phyloP scores from a whole-genome alignment of 2,797 vertebrate genomes.

The Hozukius guyotensis region DNA sequence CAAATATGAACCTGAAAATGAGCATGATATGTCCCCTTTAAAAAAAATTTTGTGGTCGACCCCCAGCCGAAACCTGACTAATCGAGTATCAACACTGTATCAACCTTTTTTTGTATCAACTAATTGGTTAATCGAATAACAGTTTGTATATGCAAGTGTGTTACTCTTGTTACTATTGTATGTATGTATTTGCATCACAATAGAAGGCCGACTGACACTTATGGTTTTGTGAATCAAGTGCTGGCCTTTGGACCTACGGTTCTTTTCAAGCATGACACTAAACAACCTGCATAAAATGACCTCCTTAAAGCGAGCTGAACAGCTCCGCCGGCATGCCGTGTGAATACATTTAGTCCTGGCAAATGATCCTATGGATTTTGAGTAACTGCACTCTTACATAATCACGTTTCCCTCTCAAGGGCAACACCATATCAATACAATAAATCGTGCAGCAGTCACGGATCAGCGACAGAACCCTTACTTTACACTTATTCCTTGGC shows the following conservation, averaged over 20 bases:
- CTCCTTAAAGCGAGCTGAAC: background rate
- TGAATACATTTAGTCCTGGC: constrained; percentile 38
- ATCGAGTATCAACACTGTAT: background rate
- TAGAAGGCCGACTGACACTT: constrained; percentile 23
- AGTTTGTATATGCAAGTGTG: background rate
- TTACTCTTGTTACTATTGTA: background rate
- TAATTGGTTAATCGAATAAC: background rate
- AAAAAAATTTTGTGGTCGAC: background rate
- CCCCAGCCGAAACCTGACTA: background rate
- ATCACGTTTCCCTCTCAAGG: constrained; percentile 47
- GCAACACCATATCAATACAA: constrained; percentile 62
- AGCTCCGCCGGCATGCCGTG: background rate
- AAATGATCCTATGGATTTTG: constrained; percentile 55
- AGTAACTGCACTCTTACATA: constrained; percentile 55
- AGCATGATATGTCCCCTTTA: too few relatives aligned
- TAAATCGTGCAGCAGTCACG: constrained; percentile 44
- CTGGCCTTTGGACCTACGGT: background rate
- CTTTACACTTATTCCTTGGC: constrained; percentile 22
- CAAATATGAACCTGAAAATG: too few relatives aligned
- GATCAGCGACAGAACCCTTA: constrained; percentile 28
- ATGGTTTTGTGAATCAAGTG: constrained; percentile 15
- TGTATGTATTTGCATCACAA: background rate
- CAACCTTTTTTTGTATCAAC: background rate
- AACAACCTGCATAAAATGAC: background rate
- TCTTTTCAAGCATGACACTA: background rate